Percentiles rank a stretch among this genome's conserved stretches.
These are phyloP conservation scores for Sciurus vulgaris DNA, from an alignment of 2,797 vertebrate genomes.

Conservation along the genomic window DNA sequence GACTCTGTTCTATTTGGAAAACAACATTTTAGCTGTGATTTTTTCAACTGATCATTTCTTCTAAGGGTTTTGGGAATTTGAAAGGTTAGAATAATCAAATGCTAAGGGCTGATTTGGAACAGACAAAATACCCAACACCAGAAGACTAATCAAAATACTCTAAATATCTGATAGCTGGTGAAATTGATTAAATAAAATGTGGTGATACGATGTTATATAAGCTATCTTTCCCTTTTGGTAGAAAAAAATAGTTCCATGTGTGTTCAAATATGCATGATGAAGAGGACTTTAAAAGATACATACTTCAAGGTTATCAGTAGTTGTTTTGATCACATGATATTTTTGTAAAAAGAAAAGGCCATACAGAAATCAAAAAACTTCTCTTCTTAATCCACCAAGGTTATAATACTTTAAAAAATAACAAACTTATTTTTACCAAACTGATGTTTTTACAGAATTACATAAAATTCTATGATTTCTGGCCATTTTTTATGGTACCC, in stretches of 20 bases:
- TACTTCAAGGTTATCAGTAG: not conserved
- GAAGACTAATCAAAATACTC: not conserved
- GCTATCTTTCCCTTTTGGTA: not conserved
- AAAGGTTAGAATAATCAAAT: constrained; percentile 19
- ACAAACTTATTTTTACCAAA: constrained; percentile 31
- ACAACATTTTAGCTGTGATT: not conserved
- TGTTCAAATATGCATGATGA: constrained; percentile 10
- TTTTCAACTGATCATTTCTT: constrained; percentile 21
- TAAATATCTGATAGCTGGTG: constrained; percentile 22
- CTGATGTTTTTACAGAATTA: constrained; percentile 26
- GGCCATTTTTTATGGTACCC: not conserved
- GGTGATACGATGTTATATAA: not conserved
- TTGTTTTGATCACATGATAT: not conserved
- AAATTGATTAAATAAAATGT: constrained; percentile 53
- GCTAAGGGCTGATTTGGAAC: not conserved
- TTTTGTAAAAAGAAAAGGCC: constrained; percentile 6
- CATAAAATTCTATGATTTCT: constrained; percentile 12
- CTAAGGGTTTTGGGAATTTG: not conserved
- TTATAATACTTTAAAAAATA: not conserved
- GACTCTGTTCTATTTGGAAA: not conserved
- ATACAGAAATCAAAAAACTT: not conserved
- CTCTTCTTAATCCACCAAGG: not conserved
- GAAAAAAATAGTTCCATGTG: not conserved
- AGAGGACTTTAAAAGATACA: constrained; percentile 20
- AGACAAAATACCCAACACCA: not conserved